These are phyloP conservation scores for Geophilus truncorum DNA, from an alignment of 2,888 invertebrate genomes.

Conservation along the genomic window DNA sequence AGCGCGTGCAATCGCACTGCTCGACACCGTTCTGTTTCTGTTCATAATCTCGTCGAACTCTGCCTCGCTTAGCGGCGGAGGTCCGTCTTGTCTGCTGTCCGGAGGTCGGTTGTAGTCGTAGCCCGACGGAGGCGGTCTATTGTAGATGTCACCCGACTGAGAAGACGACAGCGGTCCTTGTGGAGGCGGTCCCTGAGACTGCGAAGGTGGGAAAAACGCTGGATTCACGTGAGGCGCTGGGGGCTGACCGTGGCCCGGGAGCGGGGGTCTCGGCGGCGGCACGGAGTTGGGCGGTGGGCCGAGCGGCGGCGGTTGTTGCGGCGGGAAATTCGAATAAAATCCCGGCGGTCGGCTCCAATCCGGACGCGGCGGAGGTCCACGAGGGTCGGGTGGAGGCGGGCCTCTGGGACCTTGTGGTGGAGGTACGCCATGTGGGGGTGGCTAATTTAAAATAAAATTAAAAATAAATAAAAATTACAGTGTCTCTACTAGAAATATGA, in stretches of 20 bases:
- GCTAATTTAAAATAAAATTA: constrained; percentile 35
- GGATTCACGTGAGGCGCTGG: constrained; percentile 94
- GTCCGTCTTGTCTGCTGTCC: constrained; percentile 35
- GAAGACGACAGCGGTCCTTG: constrained; percentile 54
- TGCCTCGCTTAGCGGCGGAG: constrained; percentile 61
- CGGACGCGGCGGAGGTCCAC: constrained; percentile 59
- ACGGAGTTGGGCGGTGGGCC: constrained; percentile 39
- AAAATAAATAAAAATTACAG: background rate
- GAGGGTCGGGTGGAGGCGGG: constrained; percentile 50
- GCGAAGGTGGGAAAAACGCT: constrained; percentile 82
- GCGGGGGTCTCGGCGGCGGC: constrained; percentile 40
- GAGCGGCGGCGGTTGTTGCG: constrained; percentile 40
- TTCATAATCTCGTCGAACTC: constrained; percentile 99
- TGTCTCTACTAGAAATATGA: too few relatives aligned
- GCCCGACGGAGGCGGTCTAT: constrained; percentile 45
- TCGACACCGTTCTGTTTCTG: constrained; percentile 93
- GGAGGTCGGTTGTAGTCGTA: constrained; percentile 40
- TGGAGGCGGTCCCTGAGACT: constrained; percentile 55
- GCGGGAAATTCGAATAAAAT: constrained; percentile 38
- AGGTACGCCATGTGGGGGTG: constrained; percentile 40
- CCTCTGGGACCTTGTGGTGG: constrained; percentile 40
- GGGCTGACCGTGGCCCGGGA: constrained; percentile 45
- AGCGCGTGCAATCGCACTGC: constrained; percentile 93
- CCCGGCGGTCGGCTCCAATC: constrained; percentile 68
- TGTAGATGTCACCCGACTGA: constrained; percentile 52